phyloP scores from a whole-genome alignment of 1,140 invertebrate genomes.

The Pantala flavescens region DNA sequence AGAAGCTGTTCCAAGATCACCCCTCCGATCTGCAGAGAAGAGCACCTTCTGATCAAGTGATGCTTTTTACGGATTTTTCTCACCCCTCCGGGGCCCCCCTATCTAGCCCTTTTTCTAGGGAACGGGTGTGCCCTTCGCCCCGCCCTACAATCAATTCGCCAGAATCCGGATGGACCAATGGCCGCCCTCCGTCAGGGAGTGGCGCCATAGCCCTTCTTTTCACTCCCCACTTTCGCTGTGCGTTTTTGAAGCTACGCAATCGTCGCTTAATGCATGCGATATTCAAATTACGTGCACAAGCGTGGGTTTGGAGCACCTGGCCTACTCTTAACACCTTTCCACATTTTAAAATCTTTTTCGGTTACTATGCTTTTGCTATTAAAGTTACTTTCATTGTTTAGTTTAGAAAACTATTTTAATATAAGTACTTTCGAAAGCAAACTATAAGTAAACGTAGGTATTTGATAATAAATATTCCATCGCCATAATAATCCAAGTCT shows the following conservation, averaged over 20 bases:
- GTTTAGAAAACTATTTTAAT: too few species aligned
- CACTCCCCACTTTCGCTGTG: background rate
- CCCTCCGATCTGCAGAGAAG: background rate
- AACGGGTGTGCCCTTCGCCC: background rate
- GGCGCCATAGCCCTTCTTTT: background rate
- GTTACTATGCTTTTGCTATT: too few species aligned
- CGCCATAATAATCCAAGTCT: too few species aligned
- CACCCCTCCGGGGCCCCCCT: background rate
- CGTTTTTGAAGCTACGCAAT: background rate
- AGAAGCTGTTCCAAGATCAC: background rate
- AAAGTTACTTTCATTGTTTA: too few species aligned
- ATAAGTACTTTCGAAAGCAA: too few species aligned
- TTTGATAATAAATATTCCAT: too few species aligned
- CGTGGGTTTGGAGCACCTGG: too few species aligned
- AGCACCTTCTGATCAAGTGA: background rate
- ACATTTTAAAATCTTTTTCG: too few species aligned
- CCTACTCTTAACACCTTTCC: too few species aligned
- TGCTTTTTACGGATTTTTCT: background rate
- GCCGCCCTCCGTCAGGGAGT: background rate
- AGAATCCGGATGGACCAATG: background rate
- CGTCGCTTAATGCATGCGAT: too few species aligned
- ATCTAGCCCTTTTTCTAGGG: background rate
- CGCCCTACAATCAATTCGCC: background rate
- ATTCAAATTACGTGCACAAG: too few species aligned
- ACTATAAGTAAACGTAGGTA: too few species aligned